Base-by-base conservation (phyloP, 2,888 invertebrate species). In the Luperina nickerlii region DNA sequence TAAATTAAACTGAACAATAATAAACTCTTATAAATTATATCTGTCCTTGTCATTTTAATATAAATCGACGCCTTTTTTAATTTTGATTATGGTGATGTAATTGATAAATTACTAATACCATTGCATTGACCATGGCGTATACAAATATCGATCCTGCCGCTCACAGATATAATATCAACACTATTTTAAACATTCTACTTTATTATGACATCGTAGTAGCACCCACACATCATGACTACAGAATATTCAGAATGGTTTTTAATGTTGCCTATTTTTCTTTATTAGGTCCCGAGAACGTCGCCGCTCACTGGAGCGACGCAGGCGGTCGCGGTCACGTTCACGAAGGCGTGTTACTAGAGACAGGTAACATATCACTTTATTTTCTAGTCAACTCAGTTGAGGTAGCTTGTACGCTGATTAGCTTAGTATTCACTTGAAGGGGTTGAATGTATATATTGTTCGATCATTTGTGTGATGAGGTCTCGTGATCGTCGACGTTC, bases 221-320 rank as follows among this genome's bases (percentile, higher is more conserved):
- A n/a, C 7, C 11, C n/a, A 38, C 7, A 42, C 24, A 54, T 69
- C 27, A 32, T 42, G 27, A 32, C 5, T 27, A 63, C 32, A 3
- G 62, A 38, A 62, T 24, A 20, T 13, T 48, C 1, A 15, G 9
- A 63, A n/a, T 60, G 1, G 1, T 7, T 60, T 76, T 51, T 67
- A 71, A 71, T 32, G 8, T 57, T 42, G 2, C 0, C 2, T 0
- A 48, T 48, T 76, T 20, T 71, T 67, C 32, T 75, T 9, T 32
- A 45, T 20, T 81, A 97, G 97, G 93, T 97, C 97, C 83, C 95
- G 97, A 80, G 97, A 97, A 93, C 96, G 97, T 92, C 96, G 97
- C 88, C 96, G 97, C 90, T 97, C 97, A 88, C 92, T 97, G 89
- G 97, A 97, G 90, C 94, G 96, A 89, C 96, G 97, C 88, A 94